Conservation (phyloP, 2,888 invertebrate genomes). For the Nysson spinosus region DNA sequence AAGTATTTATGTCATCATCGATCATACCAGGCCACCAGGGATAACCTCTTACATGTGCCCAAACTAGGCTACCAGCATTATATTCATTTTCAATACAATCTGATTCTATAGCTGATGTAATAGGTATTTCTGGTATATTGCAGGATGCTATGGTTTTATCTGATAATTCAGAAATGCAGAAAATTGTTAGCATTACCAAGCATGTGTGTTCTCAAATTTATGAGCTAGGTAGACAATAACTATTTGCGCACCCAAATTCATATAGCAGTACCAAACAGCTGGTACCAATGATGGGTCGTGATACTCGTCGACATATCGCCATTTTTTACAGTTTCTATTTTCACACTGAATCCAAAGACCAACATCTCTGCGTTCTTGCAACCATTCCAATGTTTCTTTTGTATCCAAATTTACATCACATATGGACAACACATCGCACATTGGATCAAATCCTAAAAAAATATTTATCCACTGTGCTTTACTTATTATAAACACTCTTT, state of each 20-base stretch:
- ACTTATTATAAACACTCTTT: too few species aligned
- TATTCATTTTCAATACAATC: conserved; percentile 81
- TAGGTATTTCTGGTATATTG: conserved; percentile 78
- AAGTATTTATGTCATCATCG: conserved; percentile 82
- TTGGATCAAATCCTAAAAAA: conserved; percentile 21
- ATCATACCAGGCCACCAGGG: conserved; percentile 88
- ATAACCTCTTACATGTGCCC: conserved; percentile 81
- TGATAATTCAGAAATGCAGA: conserved; percentile 56
- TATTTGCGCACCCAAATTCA: conserved; percentile 80
- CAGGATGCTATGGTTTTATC: conserved; percentile 79
- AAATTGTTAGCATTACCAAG: not conserved
- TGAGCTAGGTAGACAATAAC: not conserved
- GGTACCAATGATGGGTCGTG: conserved; percentile 82
- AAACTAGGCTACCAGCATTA: conserved; percentile 83
- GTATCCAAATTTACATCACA: not conserved
- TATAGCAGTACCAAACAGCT: conserved; percentile 81
- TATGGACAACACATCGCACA: not conserved
- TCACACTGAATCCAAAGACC: conserved; percentile 82
- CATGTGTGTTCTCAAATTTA: not conserved
- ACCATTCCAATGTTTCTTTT: conserved; percentile 68
- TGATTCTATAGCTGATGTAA: conserved; percentile 78
- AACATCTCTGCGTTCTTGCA: conserved; percentile 78
- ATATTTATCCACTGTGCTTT: too few species aligned
- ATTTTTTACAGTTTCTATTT: conserved; percentile 78
- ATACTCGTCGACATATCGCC: conserved; percentile 79